Percentiles rank a stretch among this genome's conserved stretches.
Conservation (phyloP, 1,140 invertebrate species). For the Holotrichia oblita region DNA sequence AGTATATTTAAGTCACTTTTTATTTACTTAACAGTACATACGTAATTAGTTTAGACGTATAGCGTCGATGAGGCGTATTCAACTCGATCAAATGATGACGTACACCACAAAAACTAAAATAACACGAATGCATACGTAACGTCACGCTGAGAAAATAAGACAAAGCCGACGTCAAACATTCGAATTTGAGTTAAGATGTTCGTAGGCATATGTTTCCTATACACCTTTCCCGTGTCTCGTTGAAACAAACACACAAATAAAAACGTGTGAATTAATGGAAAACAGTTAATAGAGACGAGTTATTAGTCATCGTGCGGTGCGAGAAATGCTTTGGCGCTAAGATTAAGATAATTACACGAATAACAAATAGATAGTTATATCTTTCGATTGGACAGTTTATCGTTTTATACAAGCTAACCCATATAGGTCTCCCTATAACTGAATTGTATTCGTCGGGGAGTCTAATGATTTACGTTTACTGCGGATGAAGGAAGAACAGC, state of each 20-base stretch:
- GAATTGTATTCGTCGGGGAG: background rate
- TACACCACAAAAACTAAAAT: background rate
- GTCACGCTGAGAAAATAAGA: background rate
- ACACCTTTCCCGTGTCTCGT: background rate
- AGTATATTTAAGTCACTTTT: background rate
- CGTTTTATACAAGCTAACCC: background rate
- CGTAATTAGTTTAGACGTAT: background rate
- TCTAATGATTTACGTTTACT: background rate
- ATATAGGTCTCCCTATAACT: no score
- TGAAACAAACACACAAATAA: conserved; percentile 15
- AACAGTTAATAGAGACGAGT: conserved; percentile 16
- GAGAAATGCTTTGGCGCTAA: background rate
- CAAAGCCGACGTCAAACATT: conserved; percentile 1
- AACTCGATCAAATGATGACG: background rate
- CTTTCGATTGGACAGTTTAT: background rate
- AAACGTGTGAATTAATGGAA: conserved; percentile 29
- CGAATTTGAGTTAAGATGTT: background rate
- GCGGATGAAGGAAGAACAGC: background rate
- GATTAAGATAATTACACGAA: conserved; percentile 1
- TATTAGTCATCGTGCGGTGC: conserved; percentile 4
- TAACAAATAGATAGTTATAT: conserved; percentile 4
- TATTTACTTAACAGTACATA: conserved; percentile 1
- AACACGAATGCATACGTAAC: background rate
- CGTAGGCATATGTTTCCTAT: background rate
- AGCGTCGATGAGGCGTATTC: conserved; percentile 1